A percentile compares a stretch with the other conserved stretches of the same genome.
Conservation (phyloP, 2,888 invertebrate species). For the Leptogaster cylindrica region DNA sequence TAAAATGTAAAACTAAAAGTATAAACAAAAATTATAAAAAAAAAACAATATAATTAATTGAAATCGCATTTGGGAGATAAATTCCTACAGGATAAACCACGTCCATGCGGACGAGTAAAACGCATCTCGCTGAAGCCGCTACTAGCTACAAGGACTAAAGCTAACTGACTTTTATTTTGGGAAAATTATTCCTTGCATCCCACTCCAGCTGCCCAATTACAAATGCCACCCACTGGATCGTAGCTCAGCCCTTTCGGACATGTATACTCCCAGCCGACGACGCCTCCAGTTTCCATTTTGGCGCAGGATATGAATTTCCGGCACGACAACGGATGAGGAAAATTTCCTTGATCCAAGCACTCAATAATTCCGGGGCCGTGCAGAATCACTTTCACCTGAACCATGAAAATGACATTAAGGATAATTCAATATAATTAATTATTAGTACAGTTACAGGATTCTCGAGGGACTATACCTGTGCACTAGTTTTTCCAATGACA, state of each 20-base stretch:
- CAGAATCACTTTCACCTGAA: conserved; percentile 64
- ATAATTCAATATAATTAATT: background rate
- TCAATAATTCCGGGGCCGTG: conserved; percentile 77
- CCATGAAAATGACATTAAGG: background rate
- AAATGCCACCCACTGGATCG: conserved; percentile 88
- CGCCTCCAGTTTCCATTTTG: conserved; percentile 76
- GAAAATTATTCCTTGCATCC: conserved; percentile 75
- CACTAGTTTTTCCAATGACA: conserved; percentile 64
- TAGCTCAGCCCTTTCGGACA: conserved; percentile 86
- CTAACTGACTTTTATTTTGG: background rate
- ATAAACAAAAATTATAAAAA: too few species aligned
- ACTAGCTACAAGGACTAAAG: too few species aligned
- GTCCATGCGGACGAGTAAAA: too few species aligned
- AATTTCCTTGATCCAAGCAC: conserved; percentile 88
- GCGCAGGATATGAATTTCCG: conserved; percentile 92
- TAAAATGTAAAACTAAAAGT: too few species aligned
- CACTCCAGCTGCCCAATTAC: conserved; percentile 85
- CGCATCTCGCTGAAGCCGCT: too few species aligned
- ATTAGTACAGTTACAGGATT: background rate
- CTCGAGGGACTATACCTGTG: conserved; percentile 61
- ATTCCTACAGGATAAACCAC: too few species aligned
- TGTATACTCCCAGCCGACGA: conserved; percentile 86
- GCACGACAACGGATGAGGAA: conserved; percentile 89
- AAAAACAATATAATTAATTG: too few species aligned
- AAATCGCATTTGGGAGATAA: too few species aligned